Conservation (phyloP, 2,888 invertebrate genomes). For the Microctonus brassicae region DNA sequence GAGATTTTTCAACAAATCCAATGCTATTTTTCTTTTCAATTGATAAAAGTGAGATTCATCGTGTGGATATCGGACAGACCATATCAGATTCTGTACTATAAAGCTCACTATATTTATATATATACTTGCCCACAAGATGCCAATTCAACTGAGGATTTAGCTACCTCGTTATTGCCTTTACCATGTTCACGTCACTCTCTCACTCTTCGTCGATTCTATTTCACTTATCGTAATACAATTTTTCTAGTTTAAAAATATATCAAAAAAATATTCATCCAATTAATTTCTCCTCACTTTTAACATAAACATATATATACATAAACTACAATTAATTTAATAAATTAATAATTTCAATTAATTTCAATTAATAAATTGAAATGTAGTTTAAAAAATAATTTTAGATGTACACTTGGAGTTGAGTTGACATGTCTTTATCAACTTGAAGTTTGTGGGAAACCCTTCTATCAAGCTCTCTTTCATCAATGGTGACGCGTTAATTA, state of each 20-base stretch:
- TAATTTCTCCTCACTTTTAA: too few species aligned
- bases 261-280: too few species aligned
- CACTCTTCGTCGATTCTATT: conserved; percentile 21
- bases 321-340: too few species aligned
- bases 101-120: background rate
- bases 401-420: conserved; percentile 14
- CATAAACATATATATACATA: too few species aligned
- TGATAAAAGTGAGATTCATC: conserved; percentile 22
- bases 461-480: conserved; percentile 26
- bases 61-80: conserved; percentile 21
- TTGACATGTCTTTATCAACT: conserved; percentile 27
- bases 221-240: too few species aligned
- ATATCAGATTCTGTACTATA: conserved; percentile 5
- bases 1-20: conserved; percentile 33
- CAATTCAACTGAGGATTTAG: conserved; percentile 1
- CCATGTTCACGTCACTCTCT: conserved; percentile 5
- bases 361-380: background rate
- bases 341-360: too few species aligned
- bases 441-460: conserved; percentile 15
- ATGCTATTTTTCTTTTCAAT: conserved; percentile 16
- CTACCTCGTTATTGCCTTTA: conserved; percentile 30
- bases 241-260: too few species aligned
- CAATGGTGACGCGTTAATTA: conserved; percentile 40
- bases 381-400: conserved; percentile 3
- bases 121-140: background rate